Evolutionary conservation across 2,797 vertebrate species (phyloP).

Genomic region (Gorsachius magnificus): DNA sequence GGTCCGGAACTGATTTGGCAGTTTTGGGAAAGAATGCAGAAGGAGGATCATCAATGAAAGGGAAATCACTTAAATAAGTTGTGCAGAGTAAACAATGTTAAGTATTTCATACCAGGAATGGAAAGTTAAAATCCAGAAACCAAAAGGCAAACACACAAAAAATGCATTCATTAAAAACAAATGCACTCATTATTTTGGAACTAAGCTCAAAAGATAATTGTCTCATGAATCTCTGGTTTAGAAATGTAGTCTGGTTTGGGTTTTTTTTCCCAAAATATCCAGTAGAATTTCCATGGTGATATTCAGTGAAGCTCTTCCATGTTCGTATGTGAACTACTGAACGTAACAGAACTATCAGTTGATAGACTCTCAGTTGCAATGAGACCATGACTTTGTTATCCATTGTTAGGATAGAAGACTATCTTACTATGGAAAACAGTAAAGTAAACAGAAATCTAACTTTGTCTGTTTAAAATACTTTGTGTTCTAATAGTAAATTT

Average conservation of each 20-base stretch:
- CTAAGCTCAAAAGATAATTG: neutral
- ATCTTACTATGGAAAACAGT: neutral
- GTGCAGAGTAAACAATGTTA: neutral
- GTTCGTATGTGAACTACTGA: neutral
- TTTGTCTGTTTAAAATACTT: neutral
- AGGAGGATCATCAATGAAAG: neutral
- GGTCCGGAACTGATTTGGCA: neutral
- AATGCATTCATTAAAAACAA: neutral
- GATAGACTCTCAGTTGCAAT: neutral
- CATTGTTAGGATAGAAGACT: neutral
- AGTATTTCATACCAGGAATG: neutral
- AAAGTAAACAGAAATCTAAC: neutral
- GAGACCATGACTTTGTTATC: neutral
- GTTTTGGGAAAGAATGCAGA: neutral
- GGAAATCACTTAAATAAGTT: neutral
- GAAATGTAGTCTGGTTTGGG: neutral
- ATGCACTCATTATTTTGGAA: neutral
- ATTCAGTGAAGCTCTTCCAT: neutral
- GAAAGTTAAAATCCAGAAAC: neutral
- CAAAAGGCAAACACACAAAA: neutral
- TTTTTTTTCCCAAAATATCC: neutral
- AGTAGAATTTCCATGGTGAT: neutral
- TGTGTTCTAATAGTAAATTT: neutral
- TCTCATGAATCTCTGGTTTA: neutral
- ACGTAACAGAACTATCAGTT: neutral